phyloP scores from a whole-genome alignment of 2,888 invertebrate genomes.

The Keiferia lycopersicella region DNA sequence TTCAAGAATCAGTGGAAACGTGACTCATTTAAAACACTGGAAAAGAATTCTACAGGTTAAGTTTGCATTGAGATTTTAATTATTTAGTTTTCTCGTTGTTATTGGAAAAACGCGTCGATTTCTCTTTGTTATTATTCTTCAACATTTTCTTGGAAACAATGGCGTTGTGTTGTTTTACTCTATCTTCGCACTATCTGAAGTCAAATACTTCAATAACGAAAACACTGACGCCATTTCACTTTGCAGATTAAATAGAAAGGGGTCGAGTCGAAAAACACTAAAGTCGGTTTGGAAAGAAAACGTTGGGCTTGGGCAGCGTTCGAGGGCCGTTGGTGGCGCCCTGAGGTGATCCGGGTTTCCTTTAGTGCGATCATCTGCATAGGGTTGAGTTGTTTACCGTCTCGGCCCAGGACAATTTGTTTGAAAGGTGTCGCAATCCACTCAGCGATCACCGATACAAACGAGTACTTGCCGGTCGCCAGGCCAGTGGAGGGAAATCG shows the following conservation, averaged over 20 bases:
- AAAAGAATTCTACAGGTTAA: conserved; percentile 4
- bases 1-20: neutral
- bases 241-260: conserved; percentile 62
- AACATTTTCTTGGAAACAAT: neutral
- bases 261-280: conserved; percentile 47
- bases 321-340: conserved; percentile 55
- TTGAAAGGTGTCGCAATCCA: conserved; percentile 80
- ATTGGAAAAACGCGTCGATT: neutral
- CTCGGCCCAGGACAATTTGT: conserved; percentile 77
- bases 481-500: conserved; percentile 14
- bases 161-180: neutral
- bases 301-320: conserved; percentile 57
- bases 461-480: conserved; percentile 25
- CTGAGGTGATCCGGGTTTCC: conserved; percentile 66
- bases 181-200: neutral
- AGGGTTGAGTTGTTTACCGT: conserved; percentile 73
- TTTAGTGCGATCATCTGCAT: conserved; percentile 71
- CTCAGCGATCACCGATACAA: conserved; percentile 68
- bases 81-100: neutral
- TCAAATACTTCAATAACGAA: conserved; percentile 28
- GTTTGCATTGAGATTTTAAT: conserved; percentile 4
- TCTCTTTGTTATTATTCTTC: neutral
- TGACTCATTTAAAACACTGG: neutral
- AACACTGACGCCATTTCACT: conserved; percentile 55
- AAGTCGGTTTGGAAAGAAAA: conserved; percentile 54